Percentiles rank a stretch among this genome's conserved stretches.
These are phyloP conservation scores for Zaprionus kolodkinae DNA, from an alignment of 1,140 invertebrate species.

Conservation along the genomic window DNA sequence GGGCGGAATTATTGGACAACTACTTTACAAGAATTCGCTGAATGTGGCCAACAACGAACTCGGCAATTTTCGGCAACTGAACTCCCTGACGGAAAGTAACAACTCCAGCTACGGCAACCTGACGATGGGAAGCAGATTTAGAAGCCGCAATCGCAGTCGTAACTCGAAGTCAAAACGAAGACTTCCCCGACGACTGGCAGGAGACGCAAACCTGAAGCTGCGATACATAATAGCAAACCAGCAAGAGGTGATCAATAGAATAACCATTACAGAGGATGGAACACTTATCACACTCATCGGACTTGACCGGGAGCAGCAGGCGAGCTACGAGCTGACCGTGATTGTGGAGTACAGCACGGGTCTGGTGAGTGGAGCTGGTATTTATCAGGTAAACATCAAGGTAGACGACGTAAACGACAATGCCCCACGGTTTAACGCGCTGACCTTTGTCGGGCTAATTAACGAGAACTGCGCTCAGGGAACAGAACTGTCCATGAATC, in stretches of 20 bases:
- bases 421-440: conserved; percentile 90
- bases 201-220: conserved; percentile 81
- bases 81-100: background rate
- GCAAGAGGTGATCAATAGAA: conserved; percentile 90
- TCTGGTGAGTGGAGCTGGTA: conserved; percentile 87
- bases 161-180: conserved; percentile 60
- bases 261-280: conserved; percentile 91
- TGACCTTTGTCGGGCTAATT: conserved; percentile 91
- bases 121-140: background rate
- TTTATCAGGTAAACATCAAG: conserved; percentile 91
- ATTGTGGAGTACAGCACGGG: conserved; percentile 90
- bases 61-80: conserved; percentile 63
- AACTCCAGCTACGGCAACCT: conserved; percentile 3
- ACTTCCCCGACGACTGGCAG: conserved; percentile 54
- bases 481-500: conserved; percentile 89
- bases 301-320: conserved; percentile 91
- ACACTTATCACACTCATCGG: conserved; percentile 90
- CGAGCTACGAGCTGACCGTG: conserved; percentile 91
- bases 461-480: conserved; percentile 90
- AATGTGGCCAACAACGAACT: conserved; percentile 77
- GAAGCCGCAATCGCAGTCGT: conserved; percentile 38
- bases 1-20: conserved; percentile 90
- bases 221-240: conserved; percentile 92
- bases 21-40: conserved; percentile 87
- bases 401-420: conserved; percentile 97